These are phyloP conservation scores for Illadopsis cleaveri DNA, from an alignment of 2,113 vertebrate genomes.

Conservation along the genomic window DNA sequence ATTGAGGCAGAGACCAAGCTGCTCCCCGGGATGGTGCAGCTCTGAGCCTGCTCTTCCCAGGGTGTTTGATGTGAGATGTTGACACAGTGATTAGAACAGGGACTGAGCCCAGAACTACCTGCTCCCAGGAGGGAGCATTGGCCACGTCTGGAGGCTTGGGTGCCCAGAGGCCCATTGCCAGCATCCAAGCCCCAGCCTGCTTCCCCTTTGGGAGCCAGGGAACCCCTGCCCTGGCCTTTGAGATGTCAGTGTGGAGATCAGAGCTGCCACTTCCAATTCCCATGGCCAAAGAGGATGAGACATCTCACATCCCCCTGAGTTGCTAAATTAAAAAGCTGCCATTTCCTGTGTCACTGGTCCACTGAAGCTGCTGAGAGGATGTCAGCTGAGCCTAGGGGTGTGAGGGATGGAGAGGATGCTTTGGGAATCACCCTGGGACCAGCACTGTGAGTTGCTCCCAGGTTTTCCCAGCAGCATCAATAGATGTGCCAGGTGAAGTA, in stretches of 20 bases:
- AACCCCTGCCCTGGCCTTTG: neutral
- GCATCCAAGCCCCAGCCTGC: rapidly evolving
- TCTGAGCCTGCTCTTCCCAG: rapidly evolving
- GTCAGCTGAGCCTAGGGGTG: neutral
- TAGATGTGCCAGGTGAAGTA: neutral
- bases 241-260: neutral
- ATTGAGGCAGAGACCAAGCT: neutral
- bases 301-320: neutral
- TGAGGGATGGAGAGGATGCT: neutral
- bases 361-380: neutral
- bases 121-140: neutral
- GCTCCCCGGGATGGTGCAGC: rapidly evolving
- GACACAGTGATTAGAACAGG: constrained; percentile 15
- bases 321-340: constrained; percentile 31
- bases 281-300: neutral
- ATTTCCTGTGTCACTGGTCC: neutral
- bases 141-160: neutral
- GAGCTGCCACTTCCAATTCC: neutral
- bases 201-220: rapidly evolving
- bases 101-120: neutral
- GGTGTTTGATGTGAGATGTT: neutral
- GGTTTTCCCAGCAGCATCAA: neutral
- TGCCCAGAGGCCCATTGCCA: neutral
- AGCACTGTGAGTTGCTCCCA: neutral
- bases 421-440: neutral